phyloP scores from a whole-genome alignment of 2,113 vertebrate genomes.

The Herpailurus yagouaroundi region DNA sequence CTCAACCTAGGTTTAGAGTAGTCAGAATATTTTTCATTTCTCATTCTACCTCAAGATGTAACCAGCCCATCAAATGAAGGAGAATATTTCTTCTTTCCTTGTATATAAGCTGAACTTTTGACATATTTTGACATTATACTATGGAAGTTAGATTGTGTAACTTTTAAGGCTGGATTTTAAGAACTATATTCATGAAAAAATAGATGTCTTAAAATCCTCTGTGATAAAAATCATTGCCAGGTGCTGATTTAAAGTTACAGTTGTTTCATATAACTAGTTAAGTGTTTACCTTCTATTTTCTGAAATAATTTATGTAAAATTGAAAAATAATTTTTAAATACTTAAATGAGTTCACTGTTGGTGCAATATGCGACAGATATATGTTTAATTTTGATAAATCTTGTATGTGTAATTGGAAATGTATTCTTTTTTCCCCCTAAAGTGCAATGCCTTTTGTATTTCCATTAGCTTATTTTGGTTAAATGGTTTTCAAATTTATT shows the following conservation, averaged over 20 bases:
- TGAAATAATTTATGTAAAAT: not conserved
- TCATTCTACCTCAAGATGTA: not conserved
- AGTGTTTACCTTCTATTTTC: not conserved
- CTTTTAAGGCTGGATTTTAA: not conserved
- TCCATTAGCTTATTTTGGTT: not conserved
- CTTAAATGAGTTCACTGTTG: not conserved
- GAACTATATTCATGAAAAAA: not conserved
- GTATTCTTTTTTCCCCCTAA: not conserved
- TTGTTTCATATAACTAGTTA: not conserved
- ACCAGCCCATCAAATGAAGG: not conserved
- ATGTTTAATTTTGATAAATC: not conserved
- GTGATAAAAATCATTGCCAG: not conserved
- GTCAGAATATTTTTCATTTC: not conserved
- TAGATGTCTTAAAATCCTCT: not conserved
- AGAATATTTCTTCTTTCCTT: not conserved
- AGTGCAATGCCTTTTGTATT: not conserved
- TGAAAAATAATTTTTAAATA: not conserved
- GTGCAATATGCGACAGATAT: not conserved
- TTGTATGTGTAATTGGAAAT: not conserved
- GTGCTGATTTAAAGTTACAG: not conserved
- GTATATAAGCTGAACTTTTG: not conserved
- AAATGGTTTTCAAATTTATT: not conserved
- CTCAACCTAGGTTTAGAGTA: not conserved
- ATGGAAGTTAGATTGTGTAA: not conserved
- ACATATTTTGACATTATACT: not conserved